Evolutionary conservation across 2,113 vertebrate genomes (phyloP).

Genomic region (Aspiorhynchus laticeps): DNA sequence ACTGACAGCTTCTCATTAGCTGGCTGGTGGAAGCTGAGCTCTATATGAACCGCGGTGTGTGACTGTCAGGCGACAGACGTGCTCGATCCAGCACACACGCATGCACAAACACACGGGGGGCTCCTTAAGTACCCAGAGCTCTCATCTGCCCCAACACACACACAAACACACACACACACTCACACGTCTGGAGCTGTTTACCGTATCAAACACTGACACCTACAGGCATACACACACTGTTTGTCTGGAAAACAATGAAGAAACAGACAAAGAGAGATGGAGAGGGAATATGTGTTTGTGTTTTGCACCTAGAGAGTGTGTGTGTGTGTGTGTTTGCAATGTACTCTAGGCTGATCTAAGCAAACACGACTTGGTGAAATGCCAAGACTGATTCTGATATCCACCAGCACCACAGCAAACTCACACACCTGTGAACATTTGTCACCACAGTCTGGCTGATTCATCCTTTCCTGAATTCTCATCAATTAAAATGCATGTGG

Average conservation of each 20-base stretch:
- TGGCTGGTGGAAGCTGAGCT: slow-evolving; percentile 47
- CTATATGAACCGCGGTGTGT: slow-evolving; percentile 48
- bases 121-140: slow-evolving; percentile 22
- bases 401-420: background rate
- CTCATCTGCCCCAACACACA: slow-evolving; percentile 29
- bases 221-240: slow-evolving; percentile 50
- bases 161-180: slow-evolving; percentile 4
- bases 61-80: slow-evolving; percentile 22
- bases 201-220: slow-evolving; percentile 60
- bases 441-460: slow-evolving; percentile 27
- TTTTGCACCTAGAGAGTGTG: background rate
- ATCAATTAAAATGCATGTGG: background rate
- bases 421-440: slow-evolving; percentile 38
- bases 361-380: background rate
- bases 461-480: slow-evolving; percentile 34
- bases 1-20: slow-evolving; percentile 62
- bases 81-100: slow-evolving; percentile 6
- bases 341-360: background rate
- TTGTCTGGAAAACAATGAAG: slow-evolving; percentile 20
- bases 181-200: slow-evolving; percentile 2
- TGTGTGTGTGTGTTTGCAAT: slow-evolving; percentile 1
- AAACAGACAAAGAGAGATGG: slow-evolving; percentile 15
- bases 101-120: background rate
- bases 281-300: background rate
- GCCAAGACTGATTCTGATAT: slow-evolving; percentile 35